These are phyloP conservation scores for Idaea straminata DNA, from an alignment of 2,888 invertebrate genomes.

Conservation along the genomic window DNA sequence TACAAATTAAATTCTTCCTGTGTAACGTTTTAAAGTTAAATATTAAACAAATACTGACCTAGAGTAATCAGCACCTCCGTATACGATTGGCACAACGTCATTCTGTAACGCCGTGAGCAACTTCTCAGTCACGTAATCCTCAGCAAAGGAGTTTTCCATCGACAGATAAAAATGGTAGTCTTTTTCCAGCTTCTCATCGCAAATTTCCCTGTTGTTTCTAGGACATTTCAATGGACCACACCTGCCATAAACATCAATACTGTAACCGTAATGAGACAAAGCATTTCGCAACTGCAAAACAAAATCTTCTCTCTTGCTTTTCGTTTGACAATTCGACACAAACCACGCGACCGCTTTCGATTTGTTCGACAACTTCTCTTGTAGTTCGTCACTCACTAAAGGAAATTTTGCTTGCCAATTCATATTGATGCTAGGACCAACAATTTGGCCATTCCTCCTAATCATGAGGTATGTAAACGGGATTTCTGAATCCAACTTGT, in stretches of 20 bases:
- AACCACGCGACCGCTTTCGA: slow-evolving; percentile 66
- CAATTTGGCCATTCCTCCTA: slow-evolving; percentile 44
- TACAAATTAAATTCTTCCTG: too few species aligned
- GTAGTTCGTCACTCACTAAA: slow-evolving; percentile 37
- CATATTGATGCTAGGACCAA: slow-evolving; percentile 57
- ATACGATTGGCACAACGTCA: slow-evolving; percentile 83
- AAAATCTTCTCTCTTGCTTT: slow-evolving; percentile 46
- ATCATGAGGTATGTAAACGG: slow-evolving; percentile 56
- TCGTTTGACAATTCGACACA: slow-evolving; percentile 58
- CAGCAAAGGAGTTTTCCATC: slow-evolving; percentile 86
- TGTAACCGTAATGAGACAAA: slow-evolving; percentile 37
- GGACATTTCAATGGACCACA: slow-evolving; percentile 69
- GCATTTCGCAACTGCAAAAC: slow-evolving; percentile 43
- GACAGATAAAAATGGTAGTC: slow-evolving; percentile 87
- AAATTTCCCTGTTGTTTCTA: slow-evolving; percentile 35
- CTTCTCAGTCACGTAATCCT: slow-evolving; percentile 78
- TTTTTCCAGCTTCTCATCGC: slow-evolving; percentile 58
- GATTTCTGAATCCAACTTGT: slow-evolving; percentile 65
- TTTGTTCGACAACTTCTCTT: slow-evolving; percentile 47
- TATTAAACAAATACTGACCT: slow-evolving; percentile 42
- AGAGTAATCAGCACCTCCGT: slow-evolving; percentile 83
- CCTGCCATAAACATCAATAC: slow-evolving; percentile 76
- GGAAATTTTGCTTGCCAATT: slow-evolving; percentile 38
- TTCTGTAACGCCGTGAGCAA: slow-evolving; percentile 80
- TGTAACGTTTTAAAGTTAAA: background rate